These are phyloP conservation scores for Argyrosomus japonicus DNA, from an alignment of 2,113 vertebrate species.

Conservation along the genomic window DNA sequence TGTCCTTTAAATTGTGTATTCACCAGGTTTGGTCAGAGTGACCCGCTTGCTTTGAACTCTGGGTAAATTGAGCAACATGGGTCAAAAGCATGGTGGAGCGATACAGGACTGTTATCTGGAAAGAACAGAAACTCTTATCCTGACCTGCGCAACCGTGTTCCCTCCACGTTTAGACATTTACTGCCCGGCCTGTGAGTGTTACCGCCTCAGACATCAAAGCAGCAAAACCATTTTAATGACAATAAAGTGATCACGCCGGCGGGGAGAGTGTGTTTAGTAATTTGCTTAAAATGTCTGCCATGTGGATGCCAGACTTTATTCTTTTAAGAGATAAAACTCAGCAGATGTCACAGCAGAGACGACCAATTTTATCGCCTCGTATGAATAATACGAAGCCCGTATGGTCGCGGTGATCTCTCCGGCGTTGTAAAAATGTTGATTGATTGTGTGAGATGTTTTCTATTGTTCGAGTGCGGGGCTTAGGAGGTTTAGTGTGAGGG, in stretches of 20 bases:
- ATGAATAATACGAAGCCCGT: slow-evolving; percentile 44
- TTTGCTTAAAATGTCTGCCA: slow-evolving; percentile 76
- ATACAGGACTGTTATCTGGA: slow-evolving; percentile 58
- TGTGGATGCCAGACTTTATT: slow-evolving; percentile 68
- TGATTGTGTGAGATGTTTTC: slow-evolving; percentile 63
- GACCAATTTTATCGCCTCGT: slow-evolving; percentile 54
- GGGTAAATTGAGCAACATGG: slow-evolving; percentile 46
- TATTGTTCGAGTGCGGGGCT: slow-evolving; percentile 59
- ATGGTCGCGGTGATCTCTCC: slow-evolving; percentile 15
- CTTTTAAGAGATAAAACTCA: slow-evolving; percentile 62
- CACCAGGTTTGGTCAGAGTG: slow-evolving; percentile 45
- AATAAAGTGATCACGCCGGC: slow-evolving; percentile 68
- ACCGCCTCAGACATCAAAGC: slow-evolving; percentile 51
- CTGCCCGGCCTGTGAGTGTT: slow-evolving; percentile 36
- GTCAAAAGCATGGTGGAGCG: slow-evolving; percentile 35
- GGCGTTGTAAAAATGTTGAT: slow-evolving; percentile 64
- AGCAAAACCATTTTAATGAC: slow-evolving; percentile 59
- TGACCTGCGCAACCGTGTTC: slow-evolving; percentile 19
- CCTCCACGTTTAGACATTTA: slow-evolving; percentile 45
- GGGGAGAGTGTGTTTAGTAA: slow-evolving; percentile 70
- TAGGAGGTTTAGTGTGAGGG: slow-evolving; percentile 72
- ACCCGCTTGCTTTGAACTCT: slow-evolving; percentile 47
- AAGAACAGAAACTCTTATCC: slow-evolving; percentile 57
- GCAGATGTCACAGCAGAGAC: slow-evolving; percentile 73
- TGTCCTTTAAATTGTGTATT: slow-evolving; percentile 14